Conservation (phyloP, 2,113 vertebrate genomes). For the Emberiza fucata region DNA sequence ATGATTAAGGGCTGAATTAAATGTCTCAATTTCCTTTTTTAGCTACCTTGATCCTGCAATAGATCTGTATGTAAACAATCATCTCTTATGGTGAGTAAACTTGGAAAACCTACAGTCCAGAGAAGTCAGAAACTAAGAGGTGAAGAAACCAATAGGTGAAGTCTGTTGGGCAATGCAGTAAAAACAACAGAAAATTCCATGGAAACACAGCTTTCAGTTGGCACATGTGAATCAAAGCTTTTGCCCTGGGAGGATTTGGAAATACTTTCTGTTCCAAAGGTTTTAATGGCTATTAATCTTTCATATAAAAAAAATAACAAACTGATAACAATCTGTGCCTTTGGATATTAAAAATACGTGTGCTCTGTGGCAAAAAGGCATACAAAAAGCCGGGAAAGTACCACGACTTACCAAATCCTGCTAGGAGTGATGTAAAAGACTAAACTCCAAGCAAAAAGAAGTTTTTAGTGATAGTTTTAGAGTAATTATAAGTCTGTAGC, state of each 20-base stretch:
- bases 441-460: background rate
- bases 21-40: background rate
- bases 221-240: background rate
- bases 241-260: background rate
- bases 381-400: background rate
- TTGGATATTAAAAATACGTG: background rate
- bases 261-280: background rate
- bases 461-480: background rate
- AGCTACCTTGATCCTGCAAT: background rate
- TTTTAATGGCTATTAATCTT: background rate
- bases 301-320: background rate
- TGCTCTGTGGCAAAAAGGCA: background rate
- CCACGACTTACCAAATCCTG: background rate
- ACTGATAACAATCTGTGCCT: background rate
- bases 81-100: background rate
- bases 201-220: background rate
- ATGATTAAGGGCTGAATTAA: background rate
- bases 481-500: rapidly evolving
- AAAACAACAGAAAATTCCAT: background rate
- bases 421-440: background rate
- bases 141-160: background rate
- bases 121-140: background rate
- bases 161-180: background rate
- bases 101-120: background rate
- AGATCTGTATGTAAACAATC: background rate